Conservation (phyloP, 2,797 vertebrate genomes). For the Sitta carolinensis region DNA sequence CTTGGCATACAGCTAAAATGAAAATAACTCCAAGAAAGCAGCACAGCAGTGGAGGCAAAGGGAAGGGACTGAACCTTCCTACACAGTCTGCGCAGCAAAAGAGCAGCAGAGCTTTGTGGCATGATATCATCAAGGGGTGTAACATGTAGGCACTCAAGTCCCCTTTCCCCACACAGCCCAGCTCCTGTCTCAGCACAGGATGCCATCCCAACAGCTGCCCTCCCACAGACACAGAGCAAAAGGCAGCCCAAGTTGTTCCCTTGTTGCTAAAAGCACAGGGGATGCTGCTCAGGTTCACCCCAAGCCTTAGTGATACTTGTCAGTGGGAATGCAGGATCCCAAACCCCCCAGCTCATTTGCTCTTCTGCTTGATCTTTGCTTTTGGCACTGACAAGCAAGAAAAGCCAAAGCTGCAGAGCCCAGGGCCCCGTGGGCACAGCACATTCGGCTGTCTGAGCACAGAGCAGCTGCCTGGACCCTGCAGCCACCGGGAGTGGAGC, state of each 20-base stretch:
- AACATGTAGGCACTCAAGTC: rapidly evolving
- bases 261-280: background rate
- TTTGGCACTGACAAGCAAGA: background rate
- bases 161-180: rapidly evolving
- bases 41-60: background rate
- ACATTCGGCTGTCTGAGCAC: background rate
- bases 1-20: conserved; percentile 33
- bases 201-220: rapidly evolving
- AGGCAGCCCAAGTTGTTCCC: background rate
- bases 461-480: background rate
- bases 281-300: background rate
- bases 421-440: background rate
- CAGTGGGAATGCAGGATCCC: background rate
- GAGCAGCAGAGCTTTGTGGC: background rate
- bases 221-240: background rate
- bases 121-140: rapidly evolving
- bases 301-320: background rate
- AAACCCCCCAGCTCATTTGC: background rate
- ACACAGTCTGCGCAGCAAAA: rapidly evolving
- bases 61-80: background rate
- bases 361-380: background rate
- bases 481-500: background rate
- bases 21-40: conserved; percentile 30
- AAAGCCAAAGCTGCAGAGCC: background rate
- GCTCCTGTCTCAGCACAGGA: background rate